Evolutionary conservation across 1,140 invertebrate species (phyloP).

Genomic region (Acromyrmex heyeri): DNA sequence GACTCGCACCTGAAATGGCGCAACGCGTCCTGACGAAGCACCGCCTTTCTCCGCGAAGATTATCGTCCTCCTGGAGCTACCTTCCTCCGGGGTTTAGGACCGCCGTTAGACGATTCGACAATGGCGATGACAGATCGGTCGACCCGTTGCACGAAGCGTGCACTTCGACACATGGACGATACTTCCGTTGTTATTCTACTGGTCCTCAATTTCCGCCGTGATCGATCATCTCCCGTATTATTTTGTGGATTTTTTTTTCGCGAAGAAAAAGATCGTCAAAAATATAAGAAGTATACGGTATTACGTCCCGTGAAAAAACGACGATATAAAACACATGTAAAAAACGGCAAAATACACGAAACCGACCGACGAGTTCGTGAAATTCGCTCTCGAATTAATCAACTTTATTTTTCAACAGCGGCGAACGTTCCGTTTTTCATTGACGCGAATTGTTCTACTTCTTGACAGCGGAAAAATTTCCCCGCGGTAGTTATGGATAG

Average conservation of each 20-base stretch:
- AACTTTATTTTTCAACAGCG: slow-evolving; percentile 38
- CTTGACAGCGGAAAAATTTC: slow-evolving; percentile 26
- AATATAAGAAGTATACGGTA: slow-evolving; percentile 18
- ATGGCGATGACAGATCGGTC: slow-evolving; percentile 67
- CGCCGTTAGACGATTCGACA: slow-evolving; percentile 47
- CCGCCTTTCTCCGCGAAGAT: slow-evolving; percentile 33
- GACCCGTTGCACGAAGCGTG: slow-evolving; percentile 50
- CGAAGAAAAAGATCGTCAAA: neutral
- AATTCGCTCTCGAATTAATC: slow-evolving; percentile 5
- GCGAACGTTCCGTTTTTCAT: slow-evolving; percentile 16
- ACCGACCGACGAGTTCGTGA: neutral
- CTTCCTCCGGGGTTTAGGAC: slow-evolving; percentile 3
- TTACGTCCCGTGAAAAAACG: neutral
- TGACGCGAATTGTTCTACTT: slow-evolving; percentile 14
- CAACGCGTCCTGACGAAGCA: slow-evolving; percentile 49
- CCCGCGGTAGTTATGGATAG: neutral
- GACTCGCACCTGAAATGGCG: slow-evolving; percentile 59
- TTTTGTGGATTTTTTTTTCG: slow-evolving; percentile 11
- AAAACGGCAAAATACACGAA: slow-evolving; percentile 28
- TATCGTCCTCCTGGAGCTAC: slow-evolving; percentile 37
- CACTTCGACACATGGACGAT: slow-evolving; percentile 39
- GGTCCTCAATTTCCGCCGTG: slow-evolving; percentile 53
- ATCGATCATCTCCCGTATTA: slow-evolving; percentile 45
- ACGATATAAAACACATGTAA: slow-evolving; percentile 15
- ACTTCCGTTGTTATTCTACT: slow-evolving; percentile 34